These are phyloP conservation scores for Drosophila sordidula DNA, from an alignment of 2,888 invertebrate species.

Conservation along the genomic window DNA sequence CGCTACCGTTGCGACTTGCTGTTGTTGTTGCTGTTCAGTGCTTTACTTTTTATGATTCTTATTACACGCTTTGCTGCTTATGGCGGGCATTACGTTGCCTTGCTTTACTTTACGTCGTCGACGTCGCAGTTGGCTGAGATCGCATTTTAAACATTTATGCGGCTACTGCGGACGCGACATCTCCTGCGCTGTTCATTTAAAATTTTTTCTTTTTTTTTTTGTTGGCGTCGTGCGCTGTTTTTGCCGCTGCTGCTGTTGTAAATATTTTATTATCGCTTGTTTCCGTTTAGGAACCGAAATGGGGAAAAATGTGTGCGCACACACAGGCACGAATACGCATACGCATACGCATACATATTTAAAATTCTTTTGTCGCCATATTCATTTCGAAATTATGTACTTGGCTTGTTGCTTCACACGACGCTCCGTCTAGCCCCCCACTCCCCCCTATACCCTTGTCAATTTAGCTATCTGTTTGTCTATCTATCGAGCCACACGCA, in stretches of 20 bases:
- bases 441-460: constrained; percentile 36
- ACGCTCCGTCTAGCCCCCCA: constrained; percentile 44
- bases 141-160: constrained; percentile 57
- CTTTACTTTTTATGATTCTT: constrained; percentile 58
- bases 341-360: constrained; percentile 56
- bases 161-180: constrained; percentile 39
- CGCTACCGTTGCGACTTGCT: constrained; percentile 14
- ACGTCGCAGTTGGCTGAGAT: constrained; percentile 42
- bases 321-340: constrained; percentile 25
- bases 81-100: constrained; percentile 39
- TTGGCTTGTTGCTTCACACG: constrained; percentile 77
- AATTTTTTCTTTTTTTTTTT: constrained; percentile 41
- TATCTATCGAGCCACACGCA: constrained; percentile 34
- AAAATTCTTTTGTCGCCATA: constrained; percentile 76
- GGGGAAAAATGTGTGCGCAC: constrained; percentile 60
- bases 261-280: constrained; percentile 79
- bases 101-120: constrained; percentile 34
- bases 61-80: constrained; percentile 71
- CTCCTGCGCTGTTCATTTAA: constrained; percentile 50
- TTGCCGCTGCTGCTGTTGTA: constrained; percentile 61
- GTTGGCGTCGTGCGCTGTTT: constrained; percentile 20
- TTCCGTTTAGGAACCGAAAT: constrained; percentile 77
- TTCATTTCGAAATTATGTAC: constrained; percentile 75
- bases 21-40: constrained; percentile 31
- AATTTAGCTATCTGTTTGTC: constrained; percentile 66